A percentile compares a stretch with the other conserved stretches of the same genome.
phyloP scores from a whole-genome alignment of 2,113 vertebrate species.

The Phylloscopus trochiloides region DNA sequence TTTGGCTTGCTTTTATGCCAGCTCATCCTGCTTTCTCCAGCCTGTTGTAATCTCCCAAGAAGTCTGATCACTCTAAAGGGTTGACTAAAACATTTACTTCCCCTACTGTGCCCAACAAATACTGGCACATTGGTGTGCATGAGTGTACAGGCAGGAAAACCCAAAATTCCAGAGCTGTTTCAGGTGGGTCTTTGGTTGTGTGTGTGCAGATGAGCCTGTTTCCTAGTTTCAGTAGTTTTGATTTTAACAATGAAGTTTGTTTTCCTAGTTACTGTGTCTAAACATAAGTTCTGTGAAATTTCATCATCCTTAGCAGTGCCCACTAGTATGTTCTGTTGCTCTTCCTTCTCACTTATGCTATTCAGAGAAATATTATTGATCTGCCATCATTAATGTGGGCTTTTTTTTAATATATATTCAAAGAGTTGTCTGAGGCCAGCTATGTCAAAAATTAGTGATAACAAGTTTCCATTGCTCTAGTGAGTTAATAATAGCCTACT shows the following conservation, averaged over 20 bases:
- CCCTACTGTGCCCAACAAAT: neutral
- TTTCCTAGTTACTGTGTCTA: neutral
- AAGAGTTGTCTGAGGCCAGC: neutral
- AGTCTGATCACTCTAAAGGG: neutral
- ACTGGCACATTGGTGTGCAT: accelerated
- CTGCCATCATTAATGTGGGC: neutral
- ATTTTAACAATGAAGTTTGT: neutral
- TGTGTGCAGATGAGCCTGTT: neutral
- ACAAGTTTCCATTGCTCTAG: conserved; percentile 23
- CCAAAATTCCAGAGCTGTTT: neutral
- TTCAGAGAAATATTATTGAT: neutral
- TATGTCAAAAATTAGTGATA: conserved; percentile 49
- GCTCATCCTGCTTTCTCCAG: neutral
- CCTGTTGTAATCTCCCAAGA: neutral
- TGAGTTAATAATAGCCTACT: conserved; percentile 50
- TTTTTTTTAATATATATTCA: neutral
- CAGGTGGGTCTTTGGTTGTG: neutral
- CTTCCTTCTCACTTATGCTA: neutral
- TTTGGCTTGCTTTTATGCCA: neutral
- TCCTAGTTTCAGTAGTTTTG: neutral
- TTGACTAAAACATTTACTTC: neutral
- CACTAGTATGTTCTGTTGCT: neutral
- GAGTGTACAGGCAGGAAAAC: neutral
- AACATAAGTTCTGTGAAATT: neutral
- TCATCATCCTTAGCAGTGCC: neutral